Evolutionary conservation across 1,140 invertebrate species (phyloP), one percentile per base, ranked within the genome.

Genomic region (Whitmania pigra): DNA sequence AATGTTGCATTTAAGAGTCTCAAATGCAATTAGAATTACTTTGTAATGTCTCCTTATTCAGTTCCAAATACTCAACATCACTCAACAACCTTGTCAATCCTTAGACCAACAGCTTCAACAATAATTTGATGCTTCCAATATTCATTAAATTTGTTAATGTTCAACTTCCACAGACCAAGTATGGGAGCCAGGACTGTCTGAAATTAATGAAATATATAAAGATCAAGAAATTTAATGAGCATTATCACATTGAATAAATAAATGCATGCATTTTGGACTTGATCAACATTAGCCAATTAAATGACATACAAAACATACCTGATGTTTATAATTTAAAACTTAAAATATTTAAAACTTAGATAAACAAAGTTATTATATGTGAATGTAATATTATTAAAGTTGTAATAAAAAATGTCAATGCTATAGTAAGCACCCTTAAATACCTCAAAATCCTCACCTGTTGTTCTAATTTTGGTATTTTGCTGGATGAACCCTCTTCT

Each of bases 201-300:
- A 31, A 22, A 63, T 49, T 49, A 49, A 5, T 49, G 43, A 49
- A 49, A 49, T 11, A 15, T 15, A 49, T 0, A 49, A 18, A 11
- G 57, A 25, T n/a, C 57, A 31, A 57, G 54, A 57, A 9, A 20
- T 9, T 20, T 57, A n/a, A 57, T 57, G 9, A 57, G 20, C 25
- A 57, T n/a, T 57, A 20, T n/a, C 20, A n/a, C 54, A 57, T 57
- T 57, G 20, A 57, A n/a, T n/a, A 57, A 57, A 57, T 57, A n/a
- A 57, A n/a, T n/a, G 20, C 5, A 2, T 57, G 20, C 5, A n/a
- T 57, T 57, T 57, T 25, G 25, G 20, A 57, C 54, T n/a, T 20
- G 9, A 57, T 3, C 20, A 57, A 4, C 54, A 57, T 20, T 9
- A 20, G 9, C 25, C 54, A 57, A 57, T 9, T 9, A n/a, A n/a